phyloP scores from a whole-genome alignment of 64 coral and sea anemone species.

The Porites lutea region DNA sequence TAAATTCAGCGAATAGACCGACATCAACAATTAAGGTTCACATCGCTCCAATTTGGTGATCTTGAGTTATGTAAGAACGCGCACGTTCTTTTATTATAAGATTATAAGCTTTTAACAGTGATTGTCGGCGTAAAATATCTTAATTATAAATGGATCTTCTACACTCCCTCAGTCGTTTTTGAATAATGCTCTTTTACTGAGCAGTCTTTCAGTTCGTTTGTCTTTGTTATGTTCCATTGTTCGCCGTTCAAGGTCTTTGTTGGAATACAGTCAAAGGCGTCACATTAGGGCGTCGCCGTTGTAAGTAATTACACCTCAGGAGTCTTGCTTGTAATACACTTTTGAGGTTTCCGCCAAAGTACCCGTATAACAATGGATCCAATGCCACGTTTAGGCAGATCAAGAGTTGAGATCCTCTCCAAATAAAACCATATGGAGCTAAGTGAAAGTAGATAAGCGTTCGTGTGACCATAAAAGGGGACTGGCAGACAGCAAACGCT shows the following conservation, averaged over 20 bases:
- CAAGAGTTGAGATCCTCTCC: slow-evolving; percentile 36
- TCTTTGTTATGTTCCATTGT: too few relatives aligned
- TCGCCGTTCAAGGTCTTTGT: background rate
- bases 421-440: background rate
- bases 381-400: slow-evolving; percentile 15
- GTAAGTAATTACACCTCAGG: background rate
- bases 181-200: too few relatives aligned
- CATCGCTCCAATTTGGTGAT: too few relatives aligned
- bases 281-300: background rate
- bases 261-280: background rate
- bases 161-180: too few relatives aligned
- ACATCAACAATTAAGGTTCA: too few relatives aligned
- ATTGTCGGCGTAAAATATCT: too few relatives aligned
- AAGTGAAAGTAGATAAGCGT: slow-evolving; percentile 16
- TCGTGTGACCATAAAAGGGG: slow-evolving; percentile 27
- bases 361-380: slow-evolving; percentile 25
- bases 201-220: too few relatives aligned
- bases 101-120: too few relatives aligned
- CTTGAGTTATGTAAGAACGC: too few relatives aligned
- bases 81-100: too few relatives aligned
- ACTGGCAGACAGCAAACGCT: slow-evolving; percentile 1
- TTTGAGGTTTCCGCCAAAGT: background rate
- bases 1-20: too few relatives aligned
- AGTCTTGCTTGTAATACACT: background rate
- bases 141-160: too few relatives aligned